A percentile compares a stretch with the other conserved stretches of the same genome.
Evolutionary conservation across 2,888 invertebrate species (phyloP).

Genomic region (Pogonocherus hispidulus): DNA sequence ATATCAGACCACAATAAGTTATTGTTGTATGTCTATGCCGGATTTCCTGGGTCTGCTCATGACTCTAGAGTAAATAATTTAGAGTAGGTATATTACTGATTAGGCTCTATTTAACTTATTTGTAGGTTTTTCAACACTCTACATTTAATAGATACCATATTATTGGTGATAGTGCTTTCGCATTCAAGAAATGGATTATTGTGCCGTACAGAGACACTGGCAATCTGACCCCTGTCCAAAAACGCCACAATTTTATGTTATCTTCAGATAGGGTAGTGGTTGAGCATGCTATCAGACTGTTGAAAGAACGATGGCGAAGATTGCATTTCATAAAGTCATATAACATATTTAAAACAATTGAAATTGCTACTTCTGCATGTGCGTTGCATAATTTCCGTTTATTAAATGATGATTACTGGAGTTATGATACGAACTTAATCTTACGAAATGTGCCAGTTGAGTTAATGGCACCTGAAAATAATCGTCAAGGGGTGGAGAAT

Average conservation of each 20-base stretch:
- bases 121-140: not conserved
- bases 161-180: not conserved
- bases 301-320: constrained; percentile 1
- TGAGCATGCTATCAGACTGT: not conserved
- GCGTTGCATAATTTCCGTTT: constrained; percentile 1
- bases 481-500: too few relatives aligned
- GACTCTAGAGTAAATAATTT: constrained; percentile 41
- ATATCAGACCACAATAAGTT: constrained; percentile 37
- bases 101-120: not conserved
- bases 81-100: too few relatives aligned
- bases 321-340: constrained; percentile 7
- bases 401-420: not conserved
- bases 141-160: not conserved
- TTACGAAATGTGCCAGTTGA: too few relatives aligned
- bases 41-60: constrained; percentile 46
- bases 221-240: not conserved
- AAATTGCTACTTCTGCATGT: constrained; percentile 11
- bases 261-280: not conserved
- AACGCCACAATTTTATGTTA: not conserved
- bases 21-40: constrained; percentile 43
- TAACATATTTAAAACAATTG: not conserved
- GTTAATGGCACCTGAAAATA: too few relatives aligned
- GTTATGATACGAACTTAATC: too few relatives aligned
- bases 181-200: not conserved
- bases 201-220: not conserved